phyloP scores from a whole-genome alignment of 2,888 invertebrate genomes.

The Horisme vitalbata region DNA sequence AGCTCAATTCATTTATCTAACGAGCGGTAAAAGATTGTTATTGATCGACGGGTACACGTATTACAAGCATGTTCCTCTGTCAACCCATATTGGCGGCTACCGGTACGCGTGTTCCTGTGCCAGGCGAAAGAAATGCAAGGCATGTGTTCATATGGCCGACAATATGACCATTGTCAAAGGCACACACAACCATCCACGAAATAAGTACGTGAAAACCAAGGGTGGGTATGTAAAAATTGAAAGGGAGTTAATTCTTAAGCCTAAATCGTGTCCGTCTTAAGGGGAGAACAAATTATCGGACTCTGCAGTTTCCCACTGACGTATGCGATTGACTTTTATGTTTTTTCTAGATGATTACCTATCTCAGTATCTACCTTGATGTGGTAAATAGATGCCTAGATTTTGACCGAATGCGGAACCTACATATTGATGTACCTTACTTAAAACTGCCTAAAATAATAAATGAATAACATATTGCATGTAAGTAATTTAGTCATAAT shows the following conservation, averaged over 20 bases:
- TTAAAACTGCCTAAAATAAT: no score
- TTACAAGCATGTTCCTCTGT: neutral
- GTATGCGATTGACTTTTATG: no score
- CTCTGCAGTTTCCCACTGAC: no score
- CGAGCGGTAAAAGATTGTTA: conserved; percentile 5
- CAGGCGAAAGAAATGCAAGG: conserved; percentile 12
- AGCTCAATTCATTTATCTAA: conserved; percentile 2
- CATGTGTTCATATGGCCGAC: conserved; percentile 10
- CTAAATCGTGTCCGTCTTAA: no score
- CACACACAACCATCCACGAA: conserved; percentile 20
- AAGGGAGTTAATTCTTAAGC: neutral
- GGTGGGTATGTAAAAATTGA: conserved; percentile 5
- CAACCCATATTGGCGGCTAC: neutral
- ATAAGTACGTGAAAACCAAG: neutral
- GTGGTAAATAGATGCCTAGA: no score
- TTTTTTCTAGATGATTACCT: no score
- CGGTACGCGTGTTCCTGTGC: conserved; percentile 17
- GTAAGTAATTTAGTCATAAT: no score
- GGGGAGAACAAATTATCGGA: no score
- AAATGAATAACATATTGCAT: no score
- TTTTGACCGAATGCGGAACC: no score
- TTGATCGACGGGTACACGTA: conserved; percentile 7
- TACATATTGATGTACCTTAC: no score
- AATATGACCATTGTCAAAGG: conserved; percentile 9
- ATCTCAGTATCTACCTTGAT: no score